Percentiles rank a stretch among this genome's conserved stretches.
These are phyloP conservation scores for Agrochola lychnidis DNA, from an alignment of 2,888 invertebrate species.

Conservation along the genomic window DNA sequence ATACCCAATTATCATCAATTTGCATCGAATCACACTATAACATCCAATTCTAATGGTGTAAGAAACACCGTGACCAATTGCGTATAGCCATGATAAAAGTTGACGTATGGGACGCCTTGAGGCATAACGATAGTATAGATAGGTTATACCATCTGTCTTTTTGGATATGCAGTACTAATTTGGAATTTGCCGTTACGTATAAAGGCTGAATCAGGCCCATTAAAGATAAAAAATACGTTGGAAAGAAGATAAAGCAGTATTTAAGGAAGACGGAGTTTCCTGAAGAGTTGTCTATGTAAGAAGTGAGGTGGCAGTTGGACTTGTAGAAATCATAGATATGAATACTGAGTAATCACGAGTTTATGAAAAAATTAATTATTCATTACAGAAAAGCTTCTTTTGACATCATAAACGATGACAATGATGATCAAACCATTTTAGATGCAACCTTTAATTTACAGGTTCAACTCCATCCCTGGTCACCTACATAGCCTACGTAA, in stretches of 20 bases:
- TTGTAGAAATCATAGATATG: not conserved
- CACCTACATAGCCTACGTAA: conserved; percentile 42
- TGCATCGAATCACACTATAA: conserved; percentile 46
- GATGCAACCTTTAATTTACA: not conserved
- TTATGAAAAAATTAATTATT: not conserved
- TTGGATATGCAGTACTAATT: conserved; percentile 14
- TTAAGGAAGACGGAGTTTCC: not conserved
- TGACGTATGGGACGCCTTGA: conserved; percentile 22
- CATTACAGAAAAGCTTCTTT: not conserved
- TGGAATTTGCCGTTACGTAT: not conserved
- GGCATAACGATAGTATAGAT: conserved; percentile 18
- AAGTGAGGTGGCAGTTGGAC: not conserved
- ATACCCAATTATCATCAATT: conserved; percentile 45
- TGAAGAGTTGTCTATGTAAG: not conserved
- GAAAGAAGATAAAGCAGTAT: not conserved
- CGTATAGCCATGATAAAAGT: conserved; percentile 36
- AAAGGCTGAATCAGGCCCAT: not conserved
- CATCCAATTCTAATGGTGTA: conserved; percentile 51
- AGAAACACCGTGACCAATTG: conserved; percentile 47
- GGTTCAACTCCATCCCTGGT: conserved; percentile 47
- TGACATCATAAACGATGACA: not conserved
- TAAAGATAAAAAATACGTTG: not conserved
- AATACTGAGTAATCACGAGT: not conserved
- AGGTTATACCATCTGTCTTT: conserved; percentile 13
- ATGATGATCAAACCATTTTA: not conserved